Evolutionary conservation across 2,113 vertebrate species (phyloP).

Genomic region (Tretioscincus oriximinensis): DNA sequence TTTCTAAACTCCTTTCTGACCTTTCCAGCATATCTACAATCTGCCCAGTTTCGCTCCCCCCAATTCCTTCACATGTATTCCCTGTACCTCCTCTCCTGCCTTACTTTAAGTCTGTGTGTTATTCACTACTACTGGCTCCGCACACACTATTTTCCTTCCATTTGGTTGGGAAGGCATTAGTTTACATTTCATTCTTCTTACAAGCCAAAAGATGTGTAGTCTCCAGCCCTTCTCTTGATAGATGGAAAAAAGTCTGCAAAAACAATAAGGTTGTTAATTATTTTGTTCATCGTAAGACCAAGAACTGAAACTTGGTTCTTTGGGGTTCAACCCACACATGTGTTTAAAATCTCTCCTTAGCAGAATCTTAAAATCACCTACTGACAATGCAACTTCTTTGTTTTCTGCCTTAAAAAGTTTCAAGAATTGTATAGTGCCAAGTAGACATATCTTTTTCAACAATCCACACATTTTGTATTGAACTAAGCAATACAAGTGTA

Average conservation of each 20-base stretch:
- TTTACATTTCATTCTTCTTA: slow-evolving; percentile 13
- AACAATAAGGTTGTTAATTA: background rate
- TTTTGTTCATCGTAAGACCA: background rate
- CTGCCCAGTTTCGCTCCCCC: too few species aligned
- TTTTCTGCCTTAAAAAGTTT: slow-evolving; percentile 6
- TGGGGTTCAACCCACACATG: background rate
- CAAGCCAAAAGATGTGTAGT: background rate
- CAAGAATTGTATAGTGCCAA: slow-evolving; percentile 10
- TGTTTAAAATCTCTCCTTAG: too few species aligned
- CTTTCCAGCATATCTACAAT: too few species aligned
- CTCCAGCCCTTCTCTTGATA: slow-evolving; percentile 25
- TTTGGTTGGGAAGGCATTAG: slow-evolving; percentile 9
- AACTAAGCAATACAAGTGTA: background rate
- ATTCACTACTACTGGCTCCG: too few species aligned
- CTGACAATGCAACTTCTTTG: background rate
- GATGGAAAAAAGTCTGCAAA: background rate
- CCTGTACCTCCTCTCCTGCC: too few species aligned
- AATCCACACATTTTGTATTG: slow-evolving; percentile 17
- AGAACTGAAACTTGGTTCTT: background rate
- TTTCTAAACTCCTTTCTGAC: too few species aligned
- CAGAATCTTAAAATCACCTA: background rate
- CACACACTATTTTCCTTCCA: too few species aligned
- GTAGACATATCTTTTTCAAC: slow-evolving; percentile 2
- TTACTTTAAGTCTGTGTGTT: too few species aligned
- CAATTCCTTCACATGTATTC: too few species aligned